Percentiles rank a stretch among this genome's conserved stretches.
Conservation (phyloP, 2,797 vertebrate genomes). For the Champsocephalus gunnari region DNA sequence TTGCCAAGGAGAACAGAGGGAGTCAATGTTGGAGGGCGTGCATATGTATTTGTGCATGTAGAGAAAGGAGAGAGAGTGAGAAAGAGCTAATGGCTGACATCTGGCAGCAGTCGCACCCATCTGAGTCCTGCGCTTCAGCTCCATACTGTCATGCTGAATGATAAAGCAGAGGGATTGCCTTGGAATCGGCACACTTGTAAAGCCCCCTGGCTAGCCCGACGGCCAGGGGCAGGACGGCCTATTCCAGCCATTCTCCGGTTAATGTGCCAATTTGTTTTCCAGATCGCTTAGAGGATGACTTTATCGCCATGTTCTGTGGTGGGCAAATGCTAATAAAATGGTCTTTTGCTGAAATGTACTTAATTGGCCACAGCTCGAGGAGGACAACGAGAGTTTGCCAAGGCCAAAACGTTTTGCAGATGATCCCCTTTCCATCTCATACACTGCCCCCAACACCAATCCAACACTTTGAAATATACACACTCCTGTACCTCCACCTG, state of each 20-base stretch:
- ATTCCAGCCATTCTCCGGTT: slow-evolving; percentile 85
- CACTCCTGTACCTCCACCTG: neutral
- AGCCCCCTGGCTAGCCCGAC: slow-evolving; percentile 82
- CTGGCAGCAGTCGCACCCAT: slow-evolving; percentile 74
- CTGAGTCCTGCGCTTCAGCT: slow-evolving; percentile 71
- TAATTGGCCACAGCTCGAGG: slow-evolving; percentile 91
- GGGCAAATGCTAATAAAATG: slow-evolving; percentile 97
- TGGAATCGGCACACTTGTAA: slow-evolving; percentile 88
- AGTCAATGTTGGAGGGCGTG: slow-evolving; percentile 71
- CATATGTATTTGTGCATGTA: slow-evolving; percentile 72
- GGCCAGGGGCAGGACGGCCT: slow-evolving; percentile 82
- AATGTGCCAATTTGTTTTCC: slow-evolving; percentile 90
- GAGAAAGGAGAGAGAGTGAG: slow-evolving; percentile 64
- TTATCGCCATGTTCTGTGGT: slow-evolving; percentile 86
- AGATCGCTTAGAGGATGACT: slow-evolving; percentile 87
- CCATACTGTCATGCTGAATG: slow-evolving; percentile 86
- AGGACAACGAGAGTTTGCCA: slow-evolving; percentile 60
- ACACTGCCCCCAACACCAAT: neutral
- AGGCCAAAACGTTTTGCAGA: slow-evolving; percentile 73
- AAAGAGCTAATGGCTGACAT: slow-evolving; percentile 81
- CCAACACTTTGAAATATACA: neutral
- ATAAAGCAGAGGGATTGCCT: slow-evolving; percentile 89
- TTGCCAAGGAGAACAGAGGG: slow-evolving; percentile 83
- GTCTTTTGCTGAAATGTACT: slow-evolving; percentile 93
- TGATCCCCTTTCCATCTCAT: slow-evolving; percentile 56